Conservation (phyloP, 2,797 vertebrate genomes). For the Taenioides sp. region DNA sequence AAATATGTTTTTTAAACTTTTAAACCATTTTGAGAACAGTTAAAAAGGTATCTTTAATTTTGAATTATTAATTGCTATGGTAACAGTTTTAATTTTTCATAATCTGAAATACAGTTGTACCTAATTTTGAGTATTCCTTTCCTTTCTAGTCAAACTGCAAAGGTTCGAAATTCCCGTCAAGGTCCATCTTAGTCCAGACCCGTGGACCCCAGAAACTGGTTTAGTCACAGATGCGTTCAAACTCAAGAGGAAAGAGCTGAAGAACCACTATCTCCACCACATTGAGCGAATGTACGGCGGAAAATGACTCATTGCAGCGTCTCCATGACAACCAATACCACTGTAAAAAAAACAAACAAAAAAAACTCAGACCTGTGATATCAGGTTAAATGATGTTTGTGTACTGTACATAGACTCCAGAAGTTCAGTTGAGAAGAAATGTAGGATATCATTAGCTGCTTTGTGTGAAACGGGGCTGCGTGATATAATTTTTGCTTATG, state of each 20-base stretch:
- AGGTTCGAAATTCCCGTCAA: conserved; percentile 95
- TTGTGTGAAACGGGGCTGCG: background rate
- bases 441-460: conserved; percentile 51
- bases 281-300: conserved; percentile 98
- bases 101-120: background rate
- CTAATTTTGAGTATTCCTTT: background rate
- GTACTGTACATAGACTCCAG: conserved; percentile 19
- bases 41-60: too few relatives aligned
- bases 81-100: too few relatives aligned
- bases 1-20: too few relatives aligned
- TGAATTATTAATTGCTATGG: too few relatives aligned
- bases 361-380: conserved; percentile 23
- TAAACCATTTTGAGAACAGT: too few relatives aligned
- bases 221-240: conserved; percentile 98
- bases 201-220: conserved; percentile 97
- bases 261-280: conserved; percentile 94
- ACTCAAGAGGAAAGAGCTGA: conserved; percentile 96
- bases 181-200: conserved; percentile 93
- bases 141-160: conserved; percentile 88
- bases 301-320: conserved; percentile 75
- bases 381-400: conserved; percentile 24
- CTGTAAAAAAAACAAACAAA: conserved; percentile 29
- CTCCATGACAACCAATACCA: conserved; percentile 25
- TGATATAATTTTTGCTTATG: background rate
- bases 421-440: conserved; percentile 22